Conservation (phyloP, 2,888 invertebrate genomes). For the Drosophila prolongata region DNA sequence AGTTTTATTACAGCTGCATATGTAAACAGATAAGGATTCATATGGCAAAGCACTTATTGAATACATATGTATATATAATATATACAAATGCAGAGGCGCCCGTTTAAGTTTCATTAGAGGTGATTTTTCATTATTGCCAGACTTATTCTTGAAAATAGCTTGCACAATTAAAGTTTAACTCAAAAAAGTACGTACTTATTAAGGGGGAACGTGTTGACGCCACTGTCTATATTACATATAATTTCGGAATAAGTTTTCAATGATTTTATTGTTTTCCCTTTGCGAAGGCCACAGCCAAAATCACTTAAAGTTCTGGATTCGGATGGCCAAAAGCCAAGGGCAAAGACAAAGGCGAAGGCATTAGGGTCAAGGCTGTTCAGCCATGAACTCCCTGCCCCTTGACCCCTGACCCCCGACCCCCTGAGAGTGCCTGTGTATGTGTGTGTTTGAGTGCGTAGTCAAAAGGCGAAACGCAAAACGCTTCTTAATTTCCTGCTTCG, state of each 20-base stretch:
- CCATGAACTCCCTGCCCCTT: conserved; percentile 8
- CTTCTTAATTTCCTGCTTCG: conserved; percentile 61
- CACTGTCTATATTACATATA: conserved; percentile 4
- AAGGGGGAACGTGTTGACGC: not conserved
- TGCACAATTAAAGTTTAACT: not conserved
- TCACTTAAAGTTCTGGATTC: conserved; percentile 31
- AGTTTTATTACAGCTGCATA: conserved; percentile 19
- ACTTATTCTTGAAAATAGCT: not conserved
- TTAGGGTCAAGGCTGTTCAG: conserved; percentile 40
- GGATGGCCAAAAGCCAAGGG: conserved; percentile 25
- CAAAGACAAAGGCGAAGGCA: conserved; percentile 27
- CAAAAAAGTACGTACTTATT: not conserved
- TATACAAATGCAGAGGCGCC: not conserved
- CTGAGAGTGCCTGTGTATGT: not conserved
- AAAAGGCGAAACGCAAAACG: conserved; percentile 44
- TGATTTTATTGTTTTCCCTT: conserved; percentile 32
- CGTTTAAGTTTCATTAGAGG: too few species aligned
- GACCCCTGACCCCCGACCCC: not conserved
- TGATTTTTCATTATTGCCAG: too few species aligned
- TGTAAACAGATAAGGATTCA: conserved; percentile 11
- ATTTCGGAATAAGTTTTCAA: conserved; percentile 20
- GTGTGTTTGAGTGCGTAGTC: conserved; percentile 31
- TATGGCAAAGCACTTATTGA: conserved; percentile 2
- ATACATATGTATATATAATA: not conserved
- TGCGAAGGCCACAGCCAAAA: conserved; percentile 16